Percentiles rank a stretch among this genome's conserved stretches.
Conservation (phyloP, 2,113 vertebrate species). For the Thryonomys swinderianus region DNA sequence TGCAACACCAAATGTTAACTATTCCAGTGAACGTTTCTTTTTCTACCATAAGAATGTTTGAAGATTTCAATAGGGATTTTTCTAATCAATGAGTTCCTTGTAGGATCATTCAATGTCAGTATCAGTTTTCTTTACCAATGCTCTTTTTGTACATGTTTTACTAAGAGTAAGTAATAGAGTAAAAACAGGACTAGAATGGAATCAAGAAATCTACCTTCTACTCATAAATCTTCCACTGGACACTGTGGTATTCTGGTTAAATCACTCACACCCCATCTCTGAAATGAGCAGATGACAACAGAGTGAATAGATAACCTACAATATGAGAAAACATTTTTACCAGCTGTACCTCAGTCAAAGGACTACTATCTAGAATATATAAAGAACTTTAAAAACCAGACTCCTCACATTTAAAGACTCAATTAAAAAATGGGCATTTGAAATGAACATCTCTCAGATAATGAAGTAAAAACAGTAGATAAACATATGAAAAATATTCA, state of each 20-base stretch:
- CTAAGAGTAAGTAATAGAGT: not conserved
- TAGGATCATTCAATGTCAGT: not conserved
- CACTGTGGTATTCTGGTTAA: not conserved
- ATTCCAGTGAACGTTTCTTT: not conserved
- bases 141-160: slow-evolving; percentile 36
- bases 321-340: too few relatives aligned
- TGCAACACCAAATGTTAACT: not conserved
- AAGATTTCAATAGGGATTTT: slow-evolving; percentile 16
- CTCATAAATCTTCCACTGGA: not conserved
- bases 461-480: too few relatives aligned
- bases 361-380: too few relatives aligned
- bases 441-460: too few relatives aligned
- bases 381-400: too few relatives aligned
- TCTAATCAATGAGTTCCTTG: not conserved
- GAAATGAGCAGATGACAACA: too few relatives aligned
- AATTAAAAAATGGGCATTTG: too few relatives aligned
- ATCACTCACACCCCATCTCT: not conserved
- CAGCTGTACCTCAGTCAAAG: too few relatives aligned
- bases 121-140: not conserved
- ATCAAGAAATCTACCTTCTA: not conserved
- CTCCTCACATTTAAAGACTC: too few relatives aligned
- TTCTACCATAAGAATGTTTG: not conserved
- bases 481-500: too few relatives aligned
- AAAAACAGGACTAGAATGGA: slow-evolving; percentile 2
- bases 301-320: too few relatives aligned